These are phyloP conservation scores for Pangasius djambal DNA, from an alignment of 2,797 vertebrate genomes.

Conservation along the genomic window DNA sequence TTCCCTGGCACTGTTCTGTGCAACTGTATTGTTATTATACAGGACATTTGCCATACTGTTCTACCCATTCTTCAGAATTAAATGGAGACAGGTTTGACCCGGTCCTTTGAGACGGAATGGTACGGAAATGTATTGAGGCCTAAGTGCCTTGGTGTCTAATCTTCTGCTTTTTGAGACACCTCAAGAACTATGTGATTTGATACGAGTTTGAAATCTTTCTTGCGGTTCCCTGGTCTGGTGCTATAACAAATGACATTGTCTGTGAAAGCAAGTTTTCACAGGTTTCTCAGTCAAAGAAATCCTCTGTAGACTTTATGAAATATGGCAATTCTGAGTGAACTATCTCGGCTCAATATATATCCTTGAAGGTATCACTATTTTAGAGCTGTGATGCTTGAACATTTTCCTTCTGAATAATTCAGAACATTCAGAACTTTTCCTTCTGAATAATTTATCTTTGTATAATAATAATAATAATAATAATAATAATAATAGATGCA, in stretches of 20 bases:
- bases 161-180: constrained; percentile 5
- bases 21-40: background rate
- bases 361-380: background rate
- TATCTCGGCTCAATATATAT: background rate
- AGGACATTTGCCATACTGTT: background rate
- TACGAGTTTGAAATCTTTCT: background rate
- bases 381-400: background rate
- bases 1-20: too few species aligned
- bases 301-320: background rate
- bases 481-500: background rate
- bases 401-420: background rate
- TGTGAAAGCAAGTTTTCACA: background rate
- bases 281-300: background rate
- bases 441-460: background rate
- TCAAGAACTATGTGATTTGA: background rate
- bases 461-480: background rate
- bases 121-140: background rate
- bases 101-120: background rate
- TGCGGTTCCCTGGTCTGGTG: background rate
- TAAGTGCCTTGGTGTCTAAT: background rate
- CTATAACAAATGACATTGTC: background rate
- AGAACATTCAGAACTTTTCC: too few species aligned
- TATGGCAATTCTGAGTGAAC: background rate
- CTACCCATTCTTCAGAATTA: background rate
- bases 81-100: background rate